Conservation (phyloP, 2,113 vertebrate species). For the Pituophis catenifer region DNA sequence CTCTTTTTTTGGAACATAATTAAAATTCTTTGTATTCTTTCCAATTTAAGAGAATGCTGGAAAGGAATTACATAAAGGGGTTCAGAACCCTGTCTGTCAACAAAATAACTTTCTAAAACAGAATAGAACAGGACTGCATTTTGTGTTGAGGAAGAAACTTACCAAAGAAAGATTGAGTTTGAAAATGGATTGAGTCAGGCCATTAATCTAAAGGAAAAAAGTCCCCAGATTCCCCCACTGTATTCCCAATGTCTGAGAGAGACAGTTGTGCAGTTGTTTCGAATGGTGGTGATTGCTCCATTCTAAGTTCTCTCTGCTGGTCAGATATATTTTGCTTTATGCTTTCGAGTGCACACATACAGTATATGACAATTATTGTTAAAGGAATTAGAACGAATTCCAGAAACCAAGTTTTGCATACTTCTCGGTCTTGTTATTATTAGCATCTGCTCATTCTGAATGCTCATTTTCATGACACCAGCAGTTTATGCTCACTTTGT, state of each 20-base stretch:
- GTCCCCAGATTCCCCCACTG: neutral
- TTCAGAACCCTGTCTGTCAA: neutral
- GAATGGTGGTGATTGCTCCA: neutral
- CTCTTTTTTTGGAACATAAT: neutral
- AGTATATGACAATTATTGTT: neutral
- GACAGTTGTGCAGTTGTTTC: neutral
- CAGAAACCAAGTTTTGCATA: neutral
- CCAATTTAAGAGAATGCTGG: neutral
- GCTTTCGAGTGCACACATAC: neutral
- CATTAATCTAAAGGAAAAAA: neutral
- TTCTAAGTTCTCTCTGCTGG: neutral
- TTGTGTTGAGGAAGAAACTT: neutral
- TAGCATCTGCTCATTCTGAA: neutral
- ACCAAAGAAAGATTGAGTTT: neutral
- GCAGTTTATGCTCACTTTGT: neutral
- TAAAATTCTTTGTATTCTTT: neutral
- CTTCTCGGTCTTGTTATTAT: neutral
- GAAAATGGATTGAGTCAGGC: neutral
- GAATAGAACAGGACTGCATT: neutral
- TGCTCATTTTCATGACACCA: neutral
- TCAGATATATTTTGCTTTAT: neutral
- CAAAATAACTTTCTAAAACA: neutral
- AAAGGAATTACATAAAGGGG: neutral
- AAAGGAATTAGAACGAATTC: neutral
- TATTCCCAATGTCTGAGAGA: neutral